phyloP scores from a whole-genome alignment of 2,797 vertebrate species.

The Falco concolor region DNA sequence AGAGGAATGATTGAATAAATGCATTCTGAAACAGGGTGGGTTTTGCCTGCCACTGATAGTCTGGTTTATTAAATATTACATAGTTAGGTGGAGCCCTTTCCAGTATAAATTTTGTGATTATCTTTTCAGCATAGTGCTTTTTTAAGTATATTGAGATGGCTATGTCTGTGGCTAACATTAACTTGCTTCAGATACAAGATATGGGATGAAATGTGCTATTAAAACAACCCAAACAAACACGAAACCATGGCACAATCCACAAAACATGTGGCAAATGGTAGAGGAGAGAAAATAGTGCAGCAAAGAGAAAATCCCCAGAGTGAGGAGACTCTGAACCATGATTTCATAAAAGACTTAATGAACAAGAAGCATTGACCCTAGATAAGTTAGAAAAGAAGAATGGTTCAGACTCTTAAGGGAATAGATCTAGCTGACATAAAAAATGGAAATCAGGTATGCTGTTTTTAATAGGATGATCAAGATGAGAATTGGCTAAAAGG shows the following conservation, averaged over 20 bases:
- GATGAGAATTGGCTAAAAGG: not conserved
- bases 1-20: not conserved
- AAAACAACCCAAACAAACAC: not conserved
- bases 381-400: not conserved
- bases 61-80: slow-evolving; percentile 5
- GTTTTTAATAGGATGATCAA: not conserved
- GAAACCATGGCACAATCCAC: not conserved
- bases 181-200: not conserved
- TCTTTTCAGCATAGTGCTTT: not conserved
- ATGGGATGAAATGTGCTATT: not conserved
- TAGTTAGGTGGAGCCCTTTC: slow-evolving; percentile 7
- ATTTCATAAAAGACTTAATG: not conserved
- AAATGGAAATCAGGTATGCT: not conserved
- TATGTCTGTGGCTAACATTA: not conserved
- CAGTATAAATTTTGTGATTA: not conserved
- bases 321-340: not conserved
- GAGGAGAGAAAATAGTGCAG: not conserved
- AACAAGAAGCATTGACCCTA: not conserved
- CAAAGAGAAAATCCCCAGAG: not conserved
- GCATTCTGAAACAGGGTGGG: accelerated
- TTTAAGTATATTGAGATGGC: not conserved
- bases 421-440: not conserved
- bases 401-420: not conserved
- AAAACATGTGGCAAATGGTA: not conserved
- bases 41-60: not conserved